A percentile compares a stretch with the other conserved stretches of the same genome.
Conservation (phyloP, 1,140 invertebrate species). For the Microvelia longipes region DNA sequence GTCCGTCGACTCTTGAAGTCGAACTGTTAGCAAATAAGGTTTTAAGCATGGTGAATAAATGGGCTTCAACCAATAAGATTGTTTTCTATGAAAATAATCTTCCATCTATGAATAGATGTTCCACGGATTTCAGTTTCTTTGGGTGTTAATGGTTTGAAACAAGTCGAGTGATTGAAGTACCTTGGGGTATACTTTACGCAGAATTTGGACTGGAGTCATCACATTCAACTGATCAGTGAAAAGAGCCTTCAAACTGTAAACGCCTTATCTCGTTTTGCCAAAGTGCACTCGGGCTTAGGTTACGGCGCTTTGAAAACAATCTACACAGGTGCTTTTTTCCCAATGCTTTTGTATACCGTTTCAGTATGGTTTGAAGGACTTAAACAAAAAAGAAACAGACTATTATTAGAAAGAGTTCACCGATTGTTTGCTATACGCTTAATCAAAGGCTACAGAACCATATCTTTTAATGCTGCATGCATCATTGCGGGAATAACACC, state of each 20-base stretch:
- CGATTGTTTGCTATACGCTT: background rate
- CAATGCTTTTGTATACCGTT: background rate
- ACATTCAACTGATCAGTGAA: background rate
- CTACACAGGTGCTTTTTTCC: background rate
- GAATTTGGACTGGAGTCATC: background rate
- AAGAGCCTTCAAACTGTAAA: background rate
- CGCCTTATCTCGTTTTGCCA: background rate
- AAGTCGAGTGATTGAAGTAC: background rate
- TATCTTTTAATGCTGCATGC: background rate
- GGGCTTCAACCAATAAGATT: background rate
- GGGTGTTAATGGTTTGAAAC: background rate
- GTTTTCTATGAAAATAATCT: background rate
- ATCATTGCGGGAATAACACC: background rate
- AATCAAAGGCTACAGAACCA: background rate
- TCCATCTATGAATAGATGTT: too few relatives aligned
- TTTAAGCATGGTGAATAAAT: background rate
- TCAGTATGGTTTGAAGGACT: background rate
- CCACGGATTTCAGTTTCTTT: background rate
- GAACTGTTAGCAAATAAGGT: background rate
- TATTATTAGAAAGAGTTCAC: background rate
- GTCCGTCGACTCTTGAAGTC: background rate
- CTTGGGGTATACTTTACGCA: background rate
- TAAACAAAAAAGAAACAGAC: background rate
- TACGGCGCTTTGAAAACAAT: background rate
- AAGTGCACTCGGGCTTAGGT: background rate